Conservation (phyloP, 2,888 invertebrate species). For the Dolichopus griseipennis region DNA sequence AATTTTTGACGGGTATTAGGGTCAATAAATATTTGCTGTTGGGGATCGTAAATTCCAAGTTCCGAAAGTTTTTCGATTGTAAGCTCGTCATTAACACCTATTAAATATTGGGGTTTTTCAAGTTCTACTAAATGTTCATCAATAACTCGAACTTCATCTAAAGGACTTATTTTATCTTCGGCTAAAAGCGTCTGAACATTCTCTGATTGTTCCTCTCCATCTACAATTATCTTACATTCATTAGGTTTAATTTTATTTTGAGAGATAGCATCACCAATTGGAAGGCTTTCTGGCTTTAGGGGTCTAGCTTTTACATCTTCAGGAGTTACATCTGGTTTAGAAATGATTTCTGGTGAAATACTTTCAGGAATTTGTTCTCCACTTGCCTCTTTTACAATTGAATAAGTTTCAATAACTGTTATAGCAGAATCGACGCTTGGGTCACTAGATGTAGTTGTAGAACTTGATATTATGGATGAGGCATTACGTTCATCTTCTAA, state of each 20-base stretch:
- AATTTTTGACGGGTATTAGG: conserved; percentile 69
- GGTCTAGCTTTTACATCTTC: not conserved
- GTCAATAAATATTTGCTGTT: conserved; percentile 68
- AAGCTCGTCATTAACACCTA: conserved; percentile 40
- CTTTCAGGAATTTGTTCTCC: not conserved
- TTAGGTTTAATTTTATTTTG: conserved; percentile 59
- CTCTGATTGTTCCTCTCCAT: conserved; percentile 52
- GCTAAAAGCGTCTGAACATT: conserved; percentile 62
- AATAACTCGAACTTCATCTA: conserved; percentile 57
- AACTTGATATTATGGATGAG: not conserved
- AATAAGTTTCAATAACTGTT: not conserved
- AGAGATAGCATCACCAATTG: conserved; percentile 55
- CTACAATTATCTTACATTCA: conserved; percentile 53
- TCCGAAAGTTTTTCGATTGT: conserved; percentile 64
- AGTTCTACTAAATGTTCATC: conserved; percentile 56
- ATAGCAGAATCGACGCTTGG: not conserved
- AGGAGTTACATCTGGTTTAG: not conserved
- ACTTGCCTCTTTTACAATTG: not conserved
- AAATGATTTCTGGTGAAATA: not conserved
- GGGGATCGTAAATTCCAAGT: conserved; percentile 66
- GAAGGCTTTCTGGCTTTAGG: conserved; percentile 36
- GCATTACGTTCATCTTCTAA: conserved; percentile 12
- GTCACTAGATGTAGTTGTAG: not conserved
- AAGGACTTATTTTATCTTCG: conserved; percentile 57
- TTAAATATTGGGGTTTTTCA: conserved; percentile 34